Base-by-base conservation (phyloP, 2,113 vertebrate genomes). In the Chrysemys picta region DNA sequence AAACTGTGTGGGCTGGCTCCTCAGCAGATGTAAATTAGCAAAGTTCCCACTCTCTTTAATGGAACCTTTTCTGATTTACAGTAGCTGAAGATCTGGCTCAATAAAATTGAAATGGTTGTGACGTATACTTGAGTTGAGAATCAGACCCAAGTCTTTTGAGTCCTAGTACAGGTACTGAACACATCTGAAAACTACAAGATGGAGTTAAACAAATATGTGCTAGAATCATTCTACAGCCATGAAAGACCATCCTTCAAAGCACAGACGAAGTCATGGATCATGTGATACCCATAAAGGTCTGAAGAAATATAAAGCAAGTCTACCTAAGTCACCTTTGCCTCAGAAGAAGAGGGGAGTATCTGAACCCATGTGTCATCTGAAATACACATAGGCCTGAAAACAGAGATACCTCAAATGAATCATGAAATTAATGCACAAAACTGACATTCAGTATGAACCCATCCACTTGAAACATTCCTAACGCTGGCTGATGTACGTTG, bases 391-490 rank as follows among this genome's bases (percentile, higher is more conserved):
- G 21, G 14, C 1, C 62, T 52, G 54, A 69, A 47, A 81, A 12
- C 31, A 21, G 1, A 29, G 5, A 24, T 49, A 1, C 11, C 80
- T 65, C 45, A 27, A 83, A 42, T 7, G 21, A 27, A 10, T 17
- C 47, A 45, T 22, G 89, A 78, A 89, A 92, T 82, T 10, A 29
- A 27, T 35, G 47, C 0, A 0, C 45, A 38, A 13, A 87, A 45
- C 14, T 4, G 1, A 35, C 19, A 65, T 8, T 21, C 9, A 78
- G 2, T 16, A 29, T 5, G 0, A 1, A 1, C 4, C 2, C 12
- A 65, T 85, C 86, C 42, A 25, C 5, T 5, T 83, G 8, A 88
- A 27, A 31, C 22, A 13, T 81, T 22, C 79, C n/a, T 72, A 49
- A 87, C 6, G 27, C 56, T 90, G 22, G 72, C 54, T 78, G 19